Conservation (phyloP, 2,113 vertebrate species). For the Sigmodon hispidus region DNA sequence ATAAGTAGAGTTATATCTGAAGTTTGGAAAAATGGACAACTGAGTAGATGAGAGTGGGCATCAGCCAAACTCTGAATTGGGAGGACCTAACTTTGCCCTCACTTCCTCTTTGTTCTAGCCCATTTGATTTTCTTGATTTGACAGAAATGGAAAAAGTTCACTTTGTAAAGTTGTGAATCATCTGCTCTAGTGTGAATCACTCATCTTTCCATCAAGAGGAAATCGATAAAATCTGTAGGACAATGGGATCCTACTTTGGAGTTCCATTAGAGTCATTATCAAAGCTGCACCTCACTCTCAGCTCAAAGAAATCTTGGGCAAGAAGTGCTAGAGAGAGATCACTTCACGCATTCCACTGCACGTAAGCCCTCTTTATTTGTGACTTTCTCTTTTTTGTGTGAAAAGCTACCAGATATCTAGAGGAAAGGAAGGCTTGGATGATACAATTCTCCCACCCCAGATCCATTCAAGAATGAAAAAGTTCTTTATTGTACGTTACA, state of each 20-base stretch:
- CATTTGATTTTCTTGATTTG: slow-evolving; percentile 56
- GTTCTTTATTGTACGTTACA: slow-evolving; percentile 1
- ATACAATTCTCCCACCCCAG: slow-evolving; percentile 23
- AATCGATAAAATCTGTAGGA: slow-evolving; percentile 53
- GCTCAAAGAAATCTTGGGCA: slow-evolving; percentile 60
- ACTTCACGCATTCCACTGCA: slow-evolving; percentile 19
- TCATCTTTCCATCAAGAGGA: slow-evolving; percentile 37
- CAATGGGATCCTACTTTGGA: slow-evolving; percentile 50
- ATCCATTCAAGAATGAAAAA: slow-evolving; percentile 31
- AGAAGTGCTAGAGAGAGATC: slow-evolving; percentile 2
- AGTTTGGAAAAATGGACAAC: neutral
- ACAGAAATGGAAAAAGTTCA: slow-evolving; percentile 47
- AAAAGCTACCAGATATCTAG: slow-evolving; percentile 18
- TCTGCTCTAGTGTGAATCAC: slow-evolving; percentile 48
- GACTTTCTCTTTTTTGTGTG: slow-evolving; percentile 25
- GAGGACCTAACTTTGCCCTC: neutral
- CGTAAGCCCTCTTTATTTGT: slow-evolving; percentile 9
- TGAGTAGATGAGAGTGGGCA: slow-evolving; percentile 11
- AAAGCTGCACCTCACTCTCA: slow-evolving; percentile 41
- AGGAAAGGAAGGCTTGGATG: slow-evolving; percentile 29
- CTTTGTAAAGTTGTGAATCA: slow-evolving; percentile 42
- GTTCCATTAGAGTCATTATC: slow-evolving; percentile 57
- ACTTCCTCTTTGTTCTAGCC: slow-evolving; percentile 22
- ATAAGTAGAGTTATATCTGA: neutral
- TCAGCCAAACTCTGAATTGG: slow-evolving; percentile 6